Evolutionary conservation across 2,797 vertebrate species (phyloP), one percentile per base, ranked within the genome.

Genomic region (Phylloscopus collybita): DNA sequence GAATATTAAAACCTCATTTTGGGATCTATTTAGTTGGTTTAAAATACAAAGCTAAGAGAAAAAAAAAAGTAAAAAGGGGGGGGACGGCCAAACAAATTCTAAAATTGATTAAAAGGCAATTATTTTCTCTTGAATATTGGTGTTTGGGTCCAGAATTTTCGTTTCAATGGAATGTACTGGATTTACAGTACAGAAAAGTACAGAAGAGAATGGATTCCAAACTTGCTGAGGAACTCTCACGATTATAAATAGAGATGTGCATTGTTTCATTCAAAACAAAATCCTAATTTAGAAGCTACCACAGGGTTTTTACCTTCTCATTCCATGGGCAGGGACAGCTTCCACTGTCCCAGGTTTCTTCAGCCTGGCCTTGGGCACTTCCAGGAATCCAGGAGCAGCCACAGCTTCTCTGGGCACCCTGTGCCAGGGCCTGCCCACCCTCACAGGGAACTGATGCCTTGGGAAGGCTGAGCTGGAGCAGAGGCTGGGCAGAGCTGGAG

Each of bases 291-390:
- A 59, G 36, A 27, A 66, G 3, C 3, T 25, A 22, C 17, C 2
- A 19, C 16, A 2, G 8, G 11, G 9, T 3, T 34, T 34, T 34
- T 34, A 34, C 34, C 34, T 34, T 42, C 34, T 49, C 5, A 3
- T 65, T 16, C 30, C 50, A 16, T 3, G 19, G n/a, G 13, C 36
- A 57, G 23, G 32, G n/a, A 12, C 27, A 53, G 2, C 5, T 80
- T 0, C 7, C 44, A 23, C 11, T 6, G 0, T 5, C 29, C 45
- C 51, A 45, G 27, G 23, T 0, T 4, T 4, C 3, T 87, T 36
- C 56, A 80, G 0, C 15, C 30, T 57, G 66, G 16, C 32, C 38
- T 25, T 50, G 85, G 59, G 1, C 16, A 36, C 9, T 80, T 1
- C 22, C 66, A 71, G 26, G 36, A 50, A 42, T 56, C 30, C 66